These are phyloP conservation scores for Ormyrus labotus DNA, from an alignment of 2,888 invertebrate species.

Conservation along the genomic window DNA sequence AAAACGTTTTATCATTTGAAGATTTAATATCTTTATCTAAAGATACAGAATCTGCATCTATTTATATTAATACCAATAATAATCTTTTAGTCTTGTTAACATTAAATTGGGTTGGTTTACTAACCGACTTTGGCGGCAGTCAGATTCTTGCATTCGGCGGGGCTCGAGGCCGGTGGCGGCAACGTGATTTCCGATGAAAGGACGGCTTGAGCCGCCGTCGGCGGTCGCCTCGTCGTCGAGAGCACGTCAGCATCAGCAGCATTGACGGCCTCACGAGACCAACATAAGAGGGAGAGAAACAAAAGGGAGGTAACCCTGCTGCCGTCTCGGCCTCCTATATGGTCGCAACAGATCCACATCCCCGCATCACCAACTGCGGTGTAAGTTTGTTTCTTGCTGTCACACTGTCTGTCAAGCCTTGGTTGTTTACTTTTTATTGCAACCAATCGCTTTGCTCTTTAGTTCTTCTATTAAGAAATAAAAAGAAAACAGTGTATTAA, in stretches of 20 bases:
- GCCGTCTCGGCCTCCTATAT: constrained; percentile 72
- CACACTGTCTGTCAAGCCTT: not conserved
- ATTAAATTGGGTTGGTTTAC: constrained; percentile 1
- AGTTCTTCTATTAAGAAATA: too few species aligned
- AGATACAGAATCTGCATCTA: not conserved
- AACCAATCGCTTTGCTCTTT: too few species aligned
- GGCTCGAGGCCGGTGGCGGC: constrained; percentile 65
- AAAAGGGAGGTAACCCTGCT: constrained; percentile 63
- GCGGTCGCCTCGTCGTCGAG: constrained; percentile 9
- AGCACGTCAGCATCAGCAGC: constrained; percentile 65
- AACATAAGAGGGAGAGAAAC: constrained; percentile 67
- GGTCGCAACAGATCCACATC: constrained; percentile 74
- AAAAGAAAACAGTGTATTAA: too few species aligned
- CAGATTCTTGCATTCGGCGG: constrained; percentile 71
- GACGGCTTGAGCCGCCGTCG: constrained; percentile 40
- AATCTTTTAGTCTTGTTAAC: too few species aligned
- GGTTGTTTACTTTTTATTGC: not conserved
- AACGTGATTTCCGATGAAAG: constrained; percentile 72
- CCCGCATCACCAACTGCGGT: constrained; percentile 70
- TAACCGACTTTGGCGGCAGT: constrained; percentile 69
- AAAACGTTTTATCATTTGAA: too few species aligned
- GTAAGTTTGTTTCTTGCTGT: not conserved
- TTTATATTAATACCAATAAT: not conserved
- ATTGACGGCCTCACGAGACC: constrained; percentile 68
- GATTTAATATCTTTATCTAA: too few species aligned